phyloP scores from a whole-genome alignment of 2,888 invertebrate genomes.

The Hymenopus coronatus region DNA sequence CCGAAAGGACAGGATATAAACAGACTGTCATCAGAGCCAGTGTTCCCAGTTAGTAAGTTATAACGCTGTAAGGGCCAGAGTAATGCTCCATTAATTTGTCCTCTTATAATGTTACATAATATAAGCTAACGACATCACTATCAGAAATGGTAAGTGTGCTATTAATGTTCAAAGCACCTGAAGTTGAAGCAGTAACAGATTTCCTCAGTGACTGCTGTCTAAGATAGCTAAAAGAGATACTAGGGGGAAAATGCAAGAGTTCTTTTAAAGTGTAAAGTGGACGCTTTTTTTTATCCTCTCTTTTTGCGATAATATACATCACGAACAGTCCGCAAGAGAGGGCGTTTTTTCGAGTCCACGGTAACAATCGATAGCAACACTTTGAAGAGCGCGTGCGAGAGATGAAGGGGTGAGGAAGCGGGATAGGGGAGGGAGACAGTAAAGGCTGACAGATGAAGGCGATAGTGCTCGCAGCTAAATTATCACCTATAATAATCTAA shows the following conservation, averaged over 20 bases:
- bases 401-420: slow-evolving; percentile 11
- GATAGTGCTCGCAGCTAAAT: slow-evolving; percentile 15
- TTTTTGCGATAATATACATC: slow-evolving; percentile 3
- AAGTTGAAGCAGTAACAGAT: background rate
- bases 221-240: background rate
- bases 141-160: background rate
- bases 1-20: background rate
- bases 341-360: background rate
- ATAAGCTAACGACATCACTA: background rate
- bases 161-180: background rate
- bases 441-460: slow-evolving; percentile 16
- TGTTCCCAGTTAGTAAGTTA: background rate
- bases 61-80: background rate
- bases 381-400: background rate
- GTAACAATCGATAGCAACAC: slow-evolving; percentile 11
- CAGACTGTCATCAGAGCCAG: background rate
- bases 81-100: background rate
- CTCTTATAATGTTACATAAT: background rate
- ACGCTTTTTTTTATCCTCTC: background rate
- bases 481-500: slow-evolving; percentile 21
- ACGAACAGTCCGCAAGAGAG: slow-evolving; percentile 6
- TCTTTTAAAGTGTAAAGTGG: background rate
- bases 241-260: background rate
- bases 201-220: background rate
- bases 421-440: slow-evolving; percentile 13